Evolutionary conservation across 2,888 invertebrate genomes (phyloP), one percentile per base, ranked within the genome.

Genomic region (Orthosia cruda): DNA sequence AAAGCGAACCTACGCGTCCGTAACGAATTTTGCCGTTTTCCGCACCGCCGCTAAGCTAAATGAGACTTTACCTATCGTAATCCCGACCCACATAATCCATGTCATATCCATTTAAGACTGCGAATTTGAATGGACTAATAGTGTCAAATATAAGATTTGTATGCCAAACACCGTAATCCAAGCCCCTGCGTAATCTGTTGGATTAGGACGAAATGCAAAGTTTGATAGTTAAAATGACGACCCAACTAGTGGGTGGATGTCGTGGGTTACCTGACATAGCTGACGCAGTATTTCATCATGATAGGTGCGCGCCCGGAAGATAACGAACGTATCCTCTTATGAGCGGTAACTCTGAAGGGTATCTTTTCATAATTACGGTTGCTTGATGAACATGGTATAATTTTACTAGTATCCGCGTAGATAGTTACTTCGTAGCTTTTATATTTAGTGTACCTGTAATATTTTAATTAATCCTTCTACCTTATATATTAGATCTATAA

Each of bases 111-210:
- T 87, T 87, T 89, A 88, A 87, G 86, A 83, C 84, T 85, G 82
- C 74, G 86, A 90, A 91, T 92, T 88, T 87, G 89, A 89, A 90
- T 90, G 86, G 89, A 89, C 90, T 92, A 92, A 93, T 92, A 89
- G 89, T 87, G 88, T 90, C 89, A 87, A 87, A 85, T 84, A 83
- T 82, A 81, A 85, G 86, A 85, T 91, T 90, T 87, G 85, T 88
- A 80, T 81, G 83, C 86, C 80, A 82, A 89, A 89, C 85, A 84
- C 80, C 84, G 64, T 85, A 87, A 87, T 86, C 79, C 76, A 50
- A 52, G 78, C 26, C 32, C 18, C 20, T 49, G 63, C 15, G 62
- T 65, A 16, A 16, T 59, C 59, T 64, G 75, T 49, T 66, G 75
- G 67, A 69, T 83, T 81, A 77, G 11, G 32, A 16, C 4, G 11